Evolutionary conservation across 2,888 invertebrate genomes (phyloP), one percentile per base, ranked within the genome.

Genomic region (Ormyrus labotus): DNA sequence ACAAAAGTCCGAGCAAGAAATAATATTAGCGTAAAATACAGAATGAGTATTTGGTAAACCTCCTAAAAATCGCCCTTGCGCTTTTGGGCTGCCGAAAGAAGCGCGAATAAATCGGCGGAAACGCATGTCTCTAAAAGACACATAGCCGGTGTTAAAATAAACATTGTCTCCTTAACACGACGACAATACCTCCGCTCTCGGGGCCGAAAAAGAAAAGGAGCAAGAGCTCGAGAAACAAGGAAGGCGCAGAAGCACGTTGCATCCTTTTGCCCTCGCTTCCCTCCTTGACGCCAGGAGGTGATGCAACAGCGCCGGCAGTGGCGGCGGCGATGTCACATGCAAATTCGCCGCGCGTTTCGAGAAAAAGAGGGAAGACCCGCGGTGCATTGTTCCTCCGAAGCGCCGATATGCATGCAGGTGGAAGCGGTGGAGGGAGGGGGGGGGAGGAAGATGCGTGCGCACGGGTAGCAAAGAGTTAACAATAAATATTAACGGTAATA

Each of bases 401-500:
- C 45, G 51, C 5, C 6, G 13, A 19, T 50, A 45, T 83, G 50
- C 80, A 34, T 13, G 8, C 47, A 45, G 63, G 8, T 11, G 9
- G 9, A 63, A 63, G 47, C 5, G n/a, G 55, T n/a, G n/a, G 11
- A n/a, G n/a, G 57, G 57, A 76, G 71, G 72, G 70, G 82, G 81
- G 74, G 79, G 83, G 80, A 19, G 19, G 50, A 13, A n/a, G 19
- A 7, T 11, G 45, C 11, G 9, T 34, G 45, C 9, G 48, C 55
- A 11, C 47, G 64, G 48, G 45, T 55, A 55, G 57, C 19, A 19
- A 64, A 64, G 80, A 85, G 85, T 87, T 85, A 86, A 85, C 84
- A 87, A 87, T 86, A 87, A 88, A 87, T 87, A 87, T 87, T 86
- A 86, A 86, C 83, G 85, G 86, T 85, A 87, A 86, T 86, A 87